Percentiles rank a stretch among this genome's conserved stretches.
These are phyloP conservation scores for Glyphotaelius pellucidus DNA, from an alignment of 2,888 invertebrate genomes.

Conservation along the genomic window DNA sequence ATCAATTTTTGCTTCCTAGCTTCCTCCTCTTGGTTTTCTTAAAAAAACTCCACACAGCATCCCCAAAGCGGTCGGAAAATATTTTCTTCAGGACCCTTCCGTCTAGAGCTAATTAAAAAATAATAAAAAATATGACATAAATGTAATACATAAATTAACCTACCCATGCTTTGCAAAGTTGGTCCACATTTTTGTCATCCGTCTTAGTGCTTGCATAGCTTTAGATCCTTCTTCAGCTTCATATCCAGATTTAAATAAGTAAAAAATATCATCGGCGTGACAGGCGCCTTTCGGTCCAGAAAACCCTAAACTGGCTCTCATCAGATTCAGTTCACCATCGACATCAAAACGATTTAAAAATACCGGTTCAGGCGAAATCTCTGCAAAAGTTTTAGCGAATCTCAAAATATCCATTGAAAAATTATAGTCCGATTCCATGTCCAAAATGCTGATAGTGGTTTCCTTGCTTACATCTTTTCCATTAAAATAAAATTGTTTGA, in stretches of 20 bases:
- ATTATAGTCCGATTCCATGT: conserved; percentile 59
- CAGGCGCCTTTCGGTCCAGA: conserved; percentile 54
- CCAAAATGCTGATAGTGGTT: conserved; percentile 18
- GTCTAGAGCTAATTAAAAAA: too few relatives aligned
- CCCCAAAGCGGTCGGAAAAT: too few relatives aligned
- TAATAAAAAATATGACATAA: too few relatives aligned
- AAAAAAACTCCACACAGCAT: too few relatives aligned
- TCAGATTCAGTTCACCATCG: conserved; percentile 56
- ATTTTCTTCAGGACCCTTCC: too few relatives aligned
- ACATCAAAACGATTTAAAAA: conserved; percentile 59
- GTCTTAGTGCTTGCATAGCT: conserved; percentile 47
- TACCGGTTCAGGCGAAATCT: conserved; percentile 52
- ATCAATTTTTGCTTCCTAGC: too few relatives aligned
- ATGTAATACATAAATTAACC: not conserved
- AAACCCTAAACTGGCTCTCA: conserved; percentile 49
- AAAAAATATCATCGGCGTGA: conserved; percentile 63
- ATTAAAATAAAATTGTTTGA: conserved; percentile 72
- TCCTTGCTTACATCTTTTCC: conserved; percentile 69
- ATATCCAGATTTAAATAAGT: conserved; percentile 60
- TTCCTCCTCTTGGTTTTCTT: too few relatives aligned
- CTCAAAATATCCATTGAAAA: conserved; percentile 53
- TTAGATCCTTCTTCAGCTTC: conserved; percentile 52
- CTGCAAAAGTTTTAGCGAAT: conserved; percentile 47
- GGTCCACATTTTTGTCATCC: conserved; percentile 66
- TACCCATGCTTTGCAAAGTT: conserved; percentile 67